phyloP scores from a whole-genome alignment of 2,888 invertebrate genomes.

The Allolobophora icterica region DNA sequence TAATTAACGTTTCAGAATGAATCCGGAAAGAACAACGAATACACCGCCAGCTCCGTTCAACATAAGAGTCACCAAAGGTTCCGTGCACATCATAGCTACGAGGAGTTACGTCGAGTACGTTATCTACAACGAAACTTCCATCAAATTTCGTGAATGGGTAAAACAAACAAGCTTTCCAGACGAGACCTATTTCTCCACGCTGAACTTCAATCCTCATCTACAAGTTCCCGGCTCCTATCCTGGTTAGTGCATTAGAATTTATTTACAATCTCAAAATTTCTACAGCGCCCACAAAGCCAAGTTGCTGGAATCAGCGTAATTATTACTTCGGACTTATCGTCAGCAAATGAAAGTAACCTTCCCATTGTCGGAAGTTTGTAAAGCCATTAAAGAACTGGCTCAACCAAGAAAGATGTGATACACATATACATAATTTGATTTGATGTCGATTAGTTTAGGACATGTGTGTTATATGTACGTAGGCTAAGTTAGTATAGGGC shows the following conservation, averaged over 20 bases:
- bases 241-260: slow-evolving; percentile 45
- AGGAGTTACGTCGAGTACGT: slow-evolving; percentile 54
- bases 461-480: no score
- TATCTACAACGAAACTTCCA: slow-evolving; percentile 50
- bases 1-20: neutral
- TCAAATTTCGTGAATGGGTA: slow-evolving; percentile 54
- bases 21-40: neutral
- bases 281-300: no score
- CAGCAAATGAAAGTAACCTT: no score
- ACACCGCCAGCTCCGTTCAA: neutral
- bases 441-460: no score
- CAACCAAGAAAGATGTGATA: no score
- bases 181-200: slow-evolving; percentile 57
- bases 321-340: no score
- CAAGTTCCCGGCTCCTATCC: slow-evolving; percentile 53
- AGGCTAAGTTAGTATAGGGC: no score
- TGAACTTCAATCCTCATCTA: slow-evolving; percentile 54
- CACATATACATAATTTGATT: no score
- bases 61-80: slow-evolving; percentile 43
- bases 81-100: slow-evolving; percentile 53
- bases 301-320: no score
- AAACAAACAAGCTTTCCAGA: slow-evolving; percentile 54
- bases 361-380: no score
- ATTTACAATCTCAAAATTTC: no score
- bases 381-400: no score